These are phyloP conservation scores for Cossypha caffra DNA, from an alignment of 2,797 vertebrate species.

Conservation along the genomic window DNA sequence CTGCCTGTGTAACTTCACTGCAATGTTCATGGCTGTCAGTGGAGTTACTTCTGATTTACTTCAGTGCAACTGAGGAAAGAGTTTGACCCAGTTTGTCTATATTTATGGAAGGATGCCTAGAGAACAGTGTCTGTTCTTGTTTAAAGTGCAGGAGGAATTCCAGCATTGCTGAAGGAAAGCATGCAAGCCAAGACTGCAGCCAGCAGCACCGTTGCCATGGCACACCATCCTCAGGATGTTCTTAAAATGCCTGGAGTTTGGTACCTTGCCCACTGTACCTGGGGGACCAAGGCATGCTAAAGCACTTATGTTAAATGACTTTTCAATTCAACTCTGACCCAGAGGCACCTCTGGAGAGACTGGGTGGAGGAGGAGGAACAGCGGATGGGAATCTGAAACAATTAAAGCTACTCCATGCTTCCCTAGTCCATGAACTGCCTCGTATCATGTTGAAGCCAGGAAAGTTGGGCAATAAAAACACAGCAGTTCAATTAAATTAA, in stretches of 20 bases:
- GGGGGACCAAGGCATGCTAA: not conserved
- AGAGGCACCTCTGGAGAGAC: conserved; percentile 3
- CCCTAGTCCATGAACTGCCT: not conserved
- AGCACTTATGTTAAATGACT: conserved; percentile 31
- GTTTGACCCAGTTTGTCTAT: not conserved
- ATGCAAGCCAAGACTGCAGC: not conserved
- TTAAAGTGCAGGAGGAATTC: not conserved
- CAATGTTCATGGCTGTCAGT: not conserved
- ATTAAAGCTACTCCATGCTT: not conserved
- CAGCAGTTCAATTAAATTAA: conserved; percentile 51
- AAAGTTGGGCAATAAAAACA: conserved; percentile 46
- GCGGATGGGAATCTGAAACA: not conserved
- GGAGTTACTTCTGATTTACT: conserved; percentile 15
- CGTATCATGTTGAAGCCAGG: not conserved
- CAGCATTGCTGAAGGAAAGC: conserved; percentile 51
- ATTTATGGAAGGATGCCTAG: not conserved
- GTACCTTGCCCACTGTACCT: not conserved
- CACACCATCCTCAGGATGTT: not conserved
- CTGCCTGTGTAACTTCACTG: not conserved
- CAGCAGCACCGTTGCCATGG: not conserved
- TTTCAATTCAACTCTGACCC: conserved; percentile 47
- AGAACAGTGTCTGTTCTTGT: not conserved
- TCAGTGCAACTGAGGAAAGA: not conserved
- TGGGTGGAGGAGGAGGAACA: not conserved
- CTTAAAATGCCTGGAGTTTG: conserved; percentile 17